A percentile compares a stretch with the other conserved stretches of the same genome.
phyloP scores from a whole-genome alignment of 2,888 invertebrate genomes.

The Drosophila anomelani region DNA sequence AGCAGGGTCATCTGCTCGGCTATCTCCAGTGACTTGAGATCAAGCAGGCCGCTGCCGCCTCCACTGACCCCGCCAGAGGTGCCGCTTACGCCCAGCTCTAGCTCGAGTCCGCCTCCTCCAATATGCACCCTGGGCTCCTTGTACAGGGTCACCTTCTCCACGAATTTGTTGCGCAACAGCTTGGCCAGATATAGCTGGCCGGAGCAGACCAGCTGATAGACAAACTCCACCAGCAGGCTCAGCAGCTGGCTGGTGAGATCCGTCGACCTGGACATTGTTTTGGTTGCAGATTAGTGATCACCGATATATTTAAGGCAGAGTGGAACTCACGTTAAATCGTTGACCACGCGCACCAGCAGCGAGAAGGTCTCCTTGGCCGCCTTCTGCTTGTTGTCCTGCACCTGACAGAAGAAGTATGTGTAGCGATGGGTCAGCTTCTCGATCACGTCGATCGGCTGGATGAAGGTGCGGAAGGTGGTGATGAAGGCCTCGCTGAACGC shows the following conservation, averaged over 20 bases:
- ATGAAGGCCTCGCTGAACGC: conserved; percentile 94
- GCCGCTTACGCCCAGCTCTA: conserved; percentile 41
- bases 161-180: conserved; percentile 93
- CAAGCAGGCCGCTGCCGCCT: conserved; percentile 88
- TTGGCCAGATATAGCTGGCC: conserved; percentile 97
- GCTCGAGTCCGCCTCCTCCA: conserved; percentile 39
- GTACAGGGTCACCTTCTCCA: conserved; percentile 89
- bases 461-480: conserved; percentile 98
- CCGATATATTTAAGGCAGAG: neutral
- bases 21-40: conserved; percentile 97
- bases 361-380: conserved; percentile 95
- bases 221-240: conserved; percentile 95
- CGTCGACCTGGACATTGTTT: conserved; percentile 87
- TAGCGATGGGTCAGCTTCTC: conserved; percentile 91
- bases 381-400: conserved; percentile 89
- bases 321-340: conserved; percentile 94
- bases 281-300: neutral
- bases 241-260: conserved; percentile 93
- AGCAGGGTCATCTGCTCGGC: conserved; percentile 99
- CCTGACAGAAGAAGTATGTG: conserved; percentile 88
- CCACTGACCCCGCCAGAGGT: conserved; percentile 80
- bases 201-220: conserved; percentile 95
- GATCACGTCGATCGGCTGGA: conserved; percentile 93
- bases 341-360: conserved; percentile 96
- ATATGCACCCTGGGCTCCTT: conserved; percentile 83